Base-by-base conservation (phyloP, 2,113 vertebrate species). In the Corythaixoides concolor region DNA sequence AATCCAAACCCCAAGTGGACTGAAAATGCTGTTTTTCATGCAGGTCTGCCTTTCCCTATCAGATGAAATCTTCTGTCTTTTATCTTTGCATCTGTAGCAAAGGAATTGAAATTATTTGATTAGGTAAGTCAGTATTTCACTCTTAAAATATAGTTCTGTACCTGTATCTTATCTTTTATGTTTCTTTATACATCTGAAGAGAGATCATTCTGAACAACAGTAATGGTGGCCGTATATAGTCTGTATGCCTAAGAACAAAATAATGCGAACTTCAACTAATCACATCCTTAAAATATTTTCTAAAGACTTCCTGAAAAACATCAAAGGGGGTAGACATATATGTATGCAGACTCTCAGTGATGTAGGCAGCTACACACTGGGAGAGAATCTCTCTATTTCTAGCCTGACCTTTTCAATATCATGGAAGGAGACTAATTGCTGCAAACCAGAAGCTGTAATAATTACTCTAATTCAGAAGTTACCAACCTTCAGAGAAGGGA, bases 401-500 rank as follows among this genome's bases (percentile, higher is more conserved):
- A 62, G 43, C 89, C 56, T 50, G 56, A 94, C 58, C 79, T 96
- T 94, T 96, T 86, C 81, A 56, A 74, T 35, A 15, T 18, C 15
- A 3, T 47, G 22, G 80, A 97, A 96, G 91, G 73, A 95, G 85
- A 92, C 77, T 73, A 97, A 95, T 85, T 93, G 84, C 90, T 89
- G 85, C 32, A 94, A 96, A 95, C 79, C 90, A 96, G 90, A 90
- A 95, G 43, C 68, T 50, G 55, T 37, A 94, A 83, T 94, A 97
- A 97, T 97, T 97, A 88, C 70, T 80, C 39, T 78, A 90, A 87
- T 94, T 97, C 79, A 90, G 76, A 95, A 90, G 83, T 91, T 84
- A 95, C 93, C 91, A 93, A 33, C 69, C 67, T 88, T 96, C 47
- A 68, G 91, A 96, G 96, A 95, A 96, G 89, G 60, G 81, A 97